Evolutionary conservation across 2,113 vertebrate genomes (phyloP).

Genomic region (Collichthys lucidus): DNA sequence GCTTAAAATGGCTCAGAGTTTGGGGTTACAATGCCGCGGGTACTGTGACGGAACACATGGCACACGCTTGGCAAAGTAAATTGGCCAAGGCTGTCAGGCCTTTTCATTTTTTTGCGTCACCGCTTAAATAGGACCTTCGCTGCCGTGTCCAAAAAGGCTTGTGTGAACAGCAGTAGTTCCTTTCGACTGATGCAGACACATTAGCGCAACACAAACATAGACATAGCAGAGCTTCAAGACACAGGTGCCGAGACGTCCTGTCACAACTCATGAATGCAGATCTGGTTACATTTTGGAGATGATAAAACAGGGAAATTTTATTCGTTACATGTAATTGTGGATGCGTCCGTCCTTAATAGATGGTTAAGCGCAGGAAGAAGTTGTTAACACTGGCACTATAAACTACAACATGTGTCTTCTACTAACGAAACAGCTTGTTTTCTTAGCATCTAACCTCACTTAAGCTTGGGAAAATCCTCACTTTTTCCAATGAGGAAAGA

Average conservation of each 20-base stretch:
- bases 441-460: background rate
- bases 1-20: background rate
- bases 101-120: background rate
- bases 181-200: constrained; percentile 44
- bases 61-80: background rate
- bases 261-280: constrained; percentile 28
- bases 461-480: background rate
- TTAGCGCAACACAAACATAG: constrained; percentile 40
- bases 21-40: background rate
- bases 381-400: constrained; percentile 22
- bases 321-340: constrained; percentile 38
- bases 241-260: constrained; percentile 28
- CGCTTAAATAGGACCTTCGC: background rate
- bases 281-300: constrained; percentile 37
- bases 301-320: constrained; percentile 36
- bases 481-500: background rate
- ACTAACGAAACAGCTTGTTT: constrained; percentile 22
- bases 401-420: constrained; percentile 20
- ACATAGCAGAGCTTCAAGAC: constrained; percentile 17
- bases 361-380: constrained; percentile 6
- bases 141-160: constrained; percentile 15
- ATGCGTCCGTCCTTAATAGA: constrained; percentile 35
- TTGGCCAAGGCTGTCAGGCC: background rate
- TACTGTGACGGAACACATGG: background rate
- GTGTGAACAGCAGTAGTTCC: constrained; percentile 30